phyloP scores from a whole-genome alignment of 2,888 invertebrate species.

The Anarsia innoxiella region DNA sequence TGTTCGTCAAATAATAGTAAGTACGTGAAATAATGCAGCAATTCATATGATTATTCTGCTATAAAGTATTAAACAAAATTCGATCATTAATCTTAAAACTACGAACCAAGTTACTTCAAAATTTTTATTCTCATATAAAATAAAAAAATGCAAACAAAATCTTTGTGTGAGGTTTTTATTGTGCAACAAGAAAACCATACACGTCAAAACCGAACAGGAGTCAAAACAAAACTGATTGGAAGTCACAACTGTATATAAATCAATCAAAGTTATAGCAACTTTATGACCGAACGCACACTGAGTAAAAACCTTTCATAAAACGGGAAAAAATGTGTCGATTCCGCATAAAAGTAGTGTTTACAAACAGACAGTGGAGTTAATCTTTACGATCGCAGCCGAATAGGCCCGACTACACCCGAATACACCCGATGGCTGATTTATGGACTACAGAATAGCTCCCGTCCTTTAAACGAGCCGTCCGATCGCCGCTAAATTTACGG shows the following conservation, averaged over 20 bases:
- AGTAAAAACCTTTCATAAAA: conserved; percentile 41
- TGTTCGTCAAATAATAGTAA: too few species aligned
- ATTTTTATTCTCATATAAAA: too few species aligned
- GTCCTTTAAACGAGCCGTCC: conserved; percentile 52
- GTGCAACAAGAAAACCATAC: too few species aligned
- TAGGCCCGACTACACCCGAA: conserved; percentile 50
- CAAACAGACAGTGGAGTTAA: conserved; percentile 57
- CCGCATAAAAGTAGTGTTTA: conserved; percentile 62
- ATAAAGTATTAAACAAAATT: too few species aligned
- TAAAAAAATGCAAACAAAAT: too few species aligned
- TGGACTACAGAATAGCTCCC: conserved; percentile 58
- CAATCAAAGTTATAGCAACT: conserved; percentile 15
- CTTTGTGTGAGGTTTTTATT: too few species aligned
- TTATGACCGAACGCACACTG: conserved; percentile 15
- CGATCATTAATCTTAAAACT: too few species aligned
- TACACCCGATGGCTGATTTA: conserved; percentile 59
- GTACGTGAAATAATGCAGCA: too few species aligned
- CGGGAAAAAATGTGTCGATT: conserved; percentile 47
- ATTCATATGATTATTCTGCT: too few species aligned
- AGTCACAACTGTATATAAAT: conserved; percentile 15
- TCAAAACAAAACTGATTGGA: conserved; percentile 8
- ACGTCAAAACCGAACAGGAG: conserved; percentile 3
- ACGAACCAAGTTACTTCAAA: too few species aligned
- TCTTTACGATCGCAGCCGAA: conserved; percentile 58
- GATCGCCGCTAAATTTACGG: conserved; percentile 55